Base-by-base conservation (phyloP, 2,113 vertebrate genomes). In the Porphyrio hochstetteri region DNA sequence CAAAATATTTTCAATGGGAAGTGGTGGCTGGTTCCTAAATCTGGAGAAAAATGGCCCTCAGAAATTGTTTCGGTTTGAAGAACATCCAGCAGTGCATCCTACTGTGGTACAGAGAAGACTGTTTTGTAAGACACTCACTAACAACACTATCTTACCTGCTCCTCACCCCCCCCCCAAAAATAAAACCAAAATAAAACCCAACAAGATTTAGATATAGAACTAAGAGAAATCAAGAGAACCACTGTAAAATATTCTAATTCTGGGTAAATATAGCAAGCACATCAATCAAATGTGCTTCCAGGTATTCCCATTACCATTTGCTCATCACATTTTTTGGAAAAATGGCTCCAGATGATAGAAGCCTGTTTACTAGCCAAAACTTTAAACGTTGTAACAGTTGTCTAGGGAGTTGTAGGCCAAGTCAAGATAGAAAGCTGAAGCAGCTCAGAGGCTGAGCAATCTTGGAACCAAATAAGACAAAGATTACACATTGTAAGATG, bases 321-420 rank as follows among this genome's bases (percentile, higher is more conserved):
- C 31, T 92, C 63, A 52, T 52, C 60, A 56, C 20, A 35, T 63
- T 46, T 57, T 88, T 86, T 52, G 6, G 42, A 75, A 89, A 89
- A 89, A 95, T 36, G 27, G 35, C 31, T 91, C 12, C 48, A 95
- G 68, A 91, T 89, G 56, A 91, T 74, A 63, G 76, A 93, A 81
- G 13, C 3, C 76, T 78, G 14, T 20, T 74, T 56, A 70, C 67
- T 33, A 68, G 64, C 80, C 69, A 93, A 91, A 88, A 75, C n/a
- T 40, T 16, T 75, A 60, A 71, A 38, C 61, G 42, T 29, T 57
- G 12, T 82, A 89, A 61, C 27, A 35, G 35, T 57, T 91, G 29
- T 75, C 76, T 77, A 52, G 42, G 31, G 36, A 86, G 24, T 9
- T 60, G 42, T 79, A 64, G 74, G 74, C 35, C 69, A 92, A 86